Base-by-base conservation (phyloP, 2,113 vertebrate species). In the Jacana jacana region DNA sequence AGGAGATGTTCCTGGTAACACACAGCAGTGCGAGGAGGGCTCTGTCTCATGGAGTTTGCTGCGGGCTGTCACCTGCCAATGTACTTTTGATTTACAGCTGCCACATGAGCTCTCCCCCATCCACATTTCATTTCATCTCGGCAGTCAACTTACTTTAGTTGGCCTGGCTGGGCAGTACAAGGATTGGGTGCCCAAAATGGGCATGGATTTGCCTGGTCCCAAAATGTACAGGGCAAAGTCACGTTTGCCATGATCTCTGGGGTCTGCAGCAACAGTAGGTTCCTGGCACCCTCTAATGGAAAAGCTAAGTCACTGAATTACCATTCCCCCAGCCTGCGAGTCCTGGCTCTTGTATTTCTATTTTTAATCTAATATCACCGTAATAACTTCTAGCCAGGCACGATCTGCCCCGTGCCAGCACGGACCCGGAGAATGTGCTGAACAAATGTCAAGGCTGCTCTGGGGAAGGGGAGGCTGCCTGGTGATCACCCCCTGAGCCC, bases 261-360 rank as follows among this genome's bases (percentile, higher is more conserved):
- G 75, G 80, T 88, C 81, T 83, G 86, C 17, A 82, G 86, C 94
- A 92, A 96, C 91, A 75, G 86, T 18, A 82, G 80, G 87, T 73
- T 84, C 94, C 89, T 92, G 95, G 97, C 96, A 97, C 96, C 97
- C 96, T 97, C 96, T 92, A 91, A 94, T 97, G 97, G 97, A 95
- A 92, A 92, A 94, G 63, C 42, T 39, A 82, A 39, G 95, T 75
- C 94, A 97, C 31, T 96, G 93, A 95, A 87, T 46, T 49, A 11
- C 72, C 54, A 7, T 71, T 81, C 69, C 13, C 25, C 31, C 4
- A 2, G 73, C 19, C 88, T 10, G n/a, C 3, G 7, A 77, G 23
- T 2, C 71, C 30, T 1, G 58, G 80, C 80, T 95, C 66, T 54
- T 54, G 92, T 40, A 2, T 42, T 73, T n/a, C 93, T 97, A 87